Evolutionary conservation across 2,888 invertebrate genomes (phyloP).

Genomic region (Luffia ferchaultella): DNA sequence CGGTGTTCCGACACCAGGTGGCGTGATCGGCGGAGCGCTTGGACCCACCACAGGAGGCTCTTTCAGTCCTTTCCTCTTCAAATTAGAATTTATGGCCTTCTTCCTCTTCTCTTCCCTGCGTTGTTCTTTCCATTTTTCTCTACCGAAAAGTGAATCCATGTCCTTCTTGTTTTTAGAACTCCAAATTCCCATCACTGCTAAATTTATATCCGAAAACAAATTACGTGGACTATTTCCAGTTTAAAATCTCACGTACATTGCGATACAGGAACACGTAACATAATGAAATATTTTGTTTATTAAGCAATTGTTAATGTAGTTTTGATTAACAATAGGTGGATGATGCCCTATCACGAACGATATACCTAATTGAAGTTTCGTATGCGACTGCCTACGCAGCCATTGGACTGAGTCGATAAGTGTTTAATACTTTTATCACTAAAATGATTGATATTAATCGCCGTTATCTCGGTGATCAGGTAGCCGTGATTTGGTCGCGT

Average conservation of each 20-base stretch:
- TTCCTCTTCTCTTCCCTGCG: constrained; percentile 36
- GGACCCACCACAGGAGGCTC: constrained; percentile 26
- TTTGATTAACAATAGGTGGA: too few relatives aligned
- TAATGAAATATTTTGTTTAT: too few relatives aligned
- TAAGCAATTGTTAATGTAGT: too few relatives aligned
- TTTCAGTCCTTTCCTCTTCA: constrained; percentile 31
- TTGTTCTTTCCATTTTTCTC: constrained; percentile 44
- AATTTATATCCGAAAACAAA: too few relatives aligned
- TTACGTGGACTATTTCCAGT: too few relatives aligned
- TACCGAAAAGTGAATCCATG: constrained; percentile 50
- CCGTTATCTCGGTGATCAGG: not conserved
- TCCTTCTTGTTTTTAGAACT: constrained; percentile 32
- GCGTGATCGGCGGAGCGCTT: constrained; percentile 21
- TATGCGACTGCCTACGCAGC: too few relatives aligned
- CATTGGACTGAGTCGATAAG: not conserved
- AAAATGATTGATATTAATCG: too few relatives aligned
- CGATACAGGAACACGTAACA: too few relatives aligned
- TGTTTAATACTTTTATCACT: not conserved
- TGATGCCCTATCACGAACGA: too few relatives aligned
- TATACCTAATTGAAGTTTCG: too few relatives aligned
- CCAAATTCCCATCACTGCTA: constrained; percentile 43
- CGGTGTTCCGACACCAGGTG: constrained; percentile 20
- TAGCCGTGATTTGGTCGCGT: not conserved
- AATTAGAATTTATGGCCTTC: constrained; percentile 26
- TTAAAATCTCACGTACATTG: too few relatives aligned